phyloP scores from a whole-genome alignment of 2,797 vertebrate genomes.

The Urocyon cinereoargenteus region DNA sequence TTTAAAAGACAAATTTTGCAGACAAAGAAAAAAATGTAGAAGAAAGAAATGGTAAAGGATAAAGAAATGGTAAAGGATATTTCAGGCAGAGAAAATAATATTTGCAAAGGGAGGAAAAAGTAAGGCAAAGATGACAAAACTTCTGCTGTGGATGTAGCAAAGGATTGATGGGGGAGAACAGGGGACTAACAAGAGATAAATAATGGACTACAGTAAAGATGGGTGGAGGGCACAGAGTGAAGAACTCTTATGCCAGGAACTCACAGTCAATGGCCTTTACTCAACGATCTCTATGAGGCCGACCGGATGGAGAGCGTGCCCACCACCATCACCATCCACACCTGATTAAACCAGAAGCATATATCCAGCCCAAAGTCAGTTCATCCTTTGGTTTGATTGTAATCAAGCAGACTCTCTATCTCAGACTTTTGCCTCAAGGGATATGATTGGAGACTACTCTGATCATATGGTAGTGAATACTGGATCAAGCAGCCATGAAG shows the following conservation, averaged over 20 bases:
- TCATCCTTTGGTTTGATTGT: not conserved
- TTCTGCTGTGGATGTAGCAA: not conserved
- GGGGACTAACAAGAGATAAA: not conserved
- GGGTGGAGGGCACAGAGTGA: not conserved
- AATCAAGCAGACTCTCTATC: not conserved
- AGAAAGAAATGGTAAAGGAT: not conserved
- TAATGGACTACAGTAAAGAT: not conserved
- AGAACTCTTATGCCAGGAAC: not conserved
- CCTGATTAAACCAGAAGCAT: not conserved
- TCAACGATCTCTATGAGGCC: not conserved
- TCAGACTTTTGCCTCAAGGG: not conserved
- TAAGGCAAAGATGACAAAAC: not conserved
- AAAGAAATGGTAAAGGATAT: not conserved
- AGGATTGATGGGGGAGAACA: not conserved
- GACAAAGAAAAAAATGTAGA: not conserved
- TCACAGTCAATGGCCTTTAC: not conserved
- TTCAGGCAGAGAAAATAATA: not conserved
- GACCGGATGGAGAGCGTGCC: not conserved
- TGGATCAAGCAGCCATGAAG: not conserved
- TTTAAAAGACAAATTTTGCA: not conserved
- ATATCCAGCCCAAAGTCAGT: not conserved
- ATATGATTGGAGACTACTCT: not conserved
- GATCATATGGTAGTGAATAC: no score
- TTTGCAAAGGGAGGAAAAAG: not conserved
- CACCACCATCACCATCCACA: rapidly evolving